phyloP scores from a whole-genome alignment of 1,140 invertebrate genomes.

The Zaprionus kolodkinae region DNA sequence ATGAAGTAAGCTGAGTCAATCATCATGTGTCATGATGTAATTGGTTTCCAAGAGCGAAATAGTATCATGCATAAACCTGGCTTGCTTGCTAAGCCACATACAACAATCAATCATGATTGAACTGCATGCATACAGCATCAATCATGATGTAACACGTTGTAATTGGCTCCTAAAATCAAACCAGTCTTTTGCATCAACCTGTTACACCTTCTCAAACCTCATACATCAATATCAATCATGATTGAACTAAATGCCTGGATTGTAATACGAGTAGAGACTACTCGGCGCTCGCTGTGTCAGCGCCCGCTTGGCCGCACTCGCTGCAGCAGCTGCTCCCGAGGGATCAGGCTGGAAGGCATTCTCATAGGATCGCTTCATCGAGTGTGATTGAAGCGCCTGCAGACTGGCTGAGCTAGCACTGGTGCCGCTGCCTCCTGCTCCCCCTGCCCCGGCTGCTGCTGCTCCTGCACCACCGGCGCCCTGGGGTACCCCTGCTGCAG shows the following conservation, averaged over 20 bases:
- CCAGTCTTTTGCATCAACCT: no score
- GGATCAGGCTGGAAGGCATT: conserved; percentile 82
- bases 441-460: background rate
- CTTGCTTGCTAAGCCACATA: no score
- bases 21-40: no score
- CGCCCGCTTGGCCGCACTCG: conserved; percentile 74
- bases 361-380: conserved; percentile 82
- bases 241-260: conserved; percentile 66
- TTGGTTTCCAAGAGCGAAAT: no score
- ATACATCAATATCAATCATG: conserved; percentile 13
- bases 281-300: conserved; percentile 61
- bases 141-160: background rate
- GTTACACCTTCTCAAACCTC: no score
- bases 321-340: conserved; percentile 60
- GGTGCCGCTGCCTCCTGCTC: conserved; percentile 19
- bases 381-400: conserved; percentile 54
- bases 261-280: conserved; percentile 73
- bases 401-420: conserved; percentile 28
- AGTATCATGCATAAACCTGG: no score
- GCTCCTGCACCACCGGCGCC: conserved; percentile 34
- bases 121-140: no score
- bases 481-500: conserved; percentile 18
- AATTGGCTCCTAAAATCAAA: background rate
- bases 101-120: no score
- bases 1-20: no score